Evolutionary conservation across 2,888 invertebrate genomes (phyloP).

Genomic region (Agrochola macilenta): DNA sequence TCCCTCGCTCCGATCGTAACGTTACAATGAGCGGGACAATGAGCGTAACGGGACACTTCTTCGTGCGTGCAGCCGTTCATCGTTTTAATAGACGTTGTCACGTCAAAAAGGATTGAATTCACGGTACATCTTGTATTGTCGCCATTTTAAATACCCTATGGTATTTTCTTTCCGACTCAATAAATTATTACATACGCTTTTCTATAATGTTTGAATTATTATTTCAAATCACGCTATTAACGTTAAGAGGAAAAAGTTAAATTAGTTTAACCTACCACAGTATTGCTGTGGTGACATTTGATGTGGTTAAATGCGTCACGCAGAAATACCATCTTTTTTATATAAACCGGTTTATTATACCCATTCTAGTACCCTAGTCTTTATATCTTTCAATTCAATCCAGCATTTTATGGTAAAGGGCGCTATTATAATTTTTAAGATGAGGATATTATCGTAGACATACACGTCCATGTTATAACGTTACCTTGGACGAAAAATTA

Average conservation of each 20-base stretch:
- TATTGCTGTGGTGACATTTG: neutral
- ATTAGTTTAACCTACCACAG: conserved; percentile 1
- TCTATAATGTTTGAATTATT: neutral
- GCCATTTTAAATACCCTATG: neutral
- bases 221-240: conserved; percentile 3
- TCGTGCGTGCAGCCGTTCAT: no score
- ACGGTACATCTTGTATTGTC: neutral
- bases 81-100: no score
- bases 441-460: neutral
- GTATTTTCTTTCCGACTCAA: neutral
- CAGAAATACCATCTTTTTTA: no score
- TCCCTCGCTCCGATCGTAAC: no score
- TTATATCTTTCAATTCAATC: no score
- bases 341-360: neutral
- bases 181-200: neutral
- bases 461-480: neutral
- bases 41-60: no score
- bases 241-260: conserved; percentile 27
- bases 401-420: no score
- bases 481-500: neutral
- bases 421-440: neutral
- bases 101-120: no score
- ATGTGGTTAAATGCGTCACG: neutral
- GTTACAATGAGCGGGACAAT: no score
- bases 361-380: no score